phyloP scores from a whole-genome alignment of 1,140 invertebrate species.

The Zaprionus lachaisei region DNA sequence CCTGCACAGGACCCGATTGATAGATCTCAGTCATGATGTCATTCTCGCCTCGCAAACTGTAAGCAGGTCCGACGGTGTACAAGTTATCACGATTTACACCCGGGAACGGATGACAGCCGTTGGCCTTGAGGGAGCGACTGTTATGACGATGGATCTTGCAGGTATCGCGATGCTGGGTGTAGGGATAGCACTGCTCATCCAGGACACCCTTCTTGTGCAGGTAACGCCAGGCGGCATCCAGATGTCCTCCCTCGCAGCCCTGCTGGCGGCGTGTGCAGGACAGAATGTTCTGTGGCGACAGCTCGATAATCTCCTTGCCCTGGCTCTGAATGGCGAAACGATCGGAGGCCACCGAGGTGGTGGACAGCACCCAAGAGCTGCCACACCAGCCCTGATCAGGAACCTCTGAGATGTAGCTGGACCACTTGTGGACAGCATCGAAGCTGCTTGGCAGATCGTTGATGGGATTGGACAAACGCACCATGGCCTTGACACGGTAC shows the following conservation, averaged over 20 bases:
- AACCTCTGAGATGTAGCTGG: conserved; percentile 88
- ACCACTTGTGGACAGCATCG: conserved; percentile 91
- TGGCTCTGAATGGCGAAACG: conserved; percentile 93
- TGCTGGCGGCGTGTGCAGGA: conserved; percentile 92
- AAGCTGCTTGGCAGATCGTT: conserved; percentile 88
- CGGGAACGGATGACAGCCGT: conserved; percentile 85
- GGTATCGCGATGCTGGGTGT: conserved; percentile 86
- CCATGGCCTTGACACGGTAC: conserved; percentile 88
- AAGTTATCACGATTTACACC: conserved; percentile 86
- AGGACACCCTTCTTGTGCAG: conserved; percentile 92
- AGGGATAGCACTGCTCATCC: conserved; percentile 93
- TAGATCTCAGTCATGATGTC: conserved; percentile 97
- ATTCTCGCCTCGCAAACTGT: conserved; percentile 90
- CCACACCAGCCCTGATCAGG: conserved; percentile 96
- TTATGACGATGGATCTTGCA: conserved; percentile 87
- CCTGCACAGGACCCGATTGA: conserved; percentile 97
- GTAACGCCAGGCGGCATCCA: conserved; percentile 96
- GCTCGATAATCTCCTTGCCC: conserved; percentile 88
- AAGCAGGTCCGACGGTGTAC: conserved; percentile 94
- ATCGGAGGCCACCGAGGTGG: conserved; percentile 91
- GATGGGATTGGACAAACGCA: conserved; percentile 87
- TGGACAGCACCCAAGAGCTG: conserved; percentile 96
- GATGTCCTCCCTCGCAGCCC: conserved; percentile 94
- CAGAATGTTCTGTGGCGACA: conserved; percentile 94
- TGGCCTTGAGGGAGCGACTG: conserved; percentile 85